Evolutionary conservation across 1,140 invertebrate genomes (phyloP).

Genomic region (Myzus persicae): DNA sequence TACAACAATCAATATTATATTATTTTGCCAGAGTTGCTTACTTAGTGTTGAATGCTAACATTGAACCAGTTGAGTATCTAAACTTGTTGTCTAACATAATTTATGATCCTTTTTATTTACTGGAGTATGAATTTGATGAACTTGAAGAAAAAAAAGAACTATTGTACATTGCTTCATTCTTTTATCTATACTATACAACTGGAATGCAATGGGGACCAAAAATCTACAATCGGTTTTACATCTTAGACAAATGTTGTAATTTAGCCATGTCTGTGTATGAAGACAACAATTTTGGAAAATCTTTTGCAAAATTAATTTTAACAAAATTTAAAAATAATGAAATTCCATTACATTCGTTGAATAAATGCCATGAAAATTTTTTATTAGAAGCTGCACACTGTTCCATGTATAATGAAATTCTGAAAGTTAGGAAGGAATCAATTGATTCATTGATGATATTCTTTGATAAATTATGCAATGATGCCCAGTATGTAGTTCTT

Average conservation of each 20-base stretch:
- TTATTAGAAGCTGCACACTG: neutral
- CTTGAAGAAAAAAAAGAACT: neutral
- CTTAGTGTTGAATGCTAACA: neutral
- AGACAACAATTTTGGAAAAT: neutral
- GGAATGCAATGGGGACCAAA: constrained; percentile 24
- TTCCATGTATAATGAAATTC: neutral
- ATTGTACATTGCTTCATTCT: constrained; percentile 33
- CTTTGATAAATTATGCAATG: neutral
- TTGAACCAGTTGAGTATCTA: constrained; percentile 11
- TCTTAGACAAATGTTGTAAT: neutral
- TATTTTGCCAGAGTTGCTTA: constrained; percentile 40
- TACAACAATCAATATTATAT: neutral
- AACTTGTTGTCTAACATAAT: neutral
- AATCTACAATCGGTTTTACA: constrained; percentile 18
- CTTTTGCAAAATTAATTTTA: constrained; percentile 32
- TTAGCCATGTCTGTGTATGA: constrained; percentile 13
- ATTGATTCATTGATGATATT: neutral
- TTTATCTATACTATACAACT: constrained; percentile 33
- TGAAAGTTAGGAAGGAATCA: neutral
- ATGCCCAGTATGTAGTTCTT: constrained; percentile 15
- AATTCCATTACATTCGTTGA: constrained; percentile 14
- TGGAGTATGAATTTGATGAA: constrained; percentile 43
- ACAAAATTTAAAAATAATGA: constrained; percentile 28
- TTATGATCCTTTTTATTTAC: constrained; percentile 36
- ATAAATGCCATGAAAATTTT: constrained; percentile 6